A percentile compares a stretch with the other conserved stretches of the same genome.
Conservation (phyloP, 2,113 vertebrate genomes). For the Reinhardtius hippoglossoides region DNA sequence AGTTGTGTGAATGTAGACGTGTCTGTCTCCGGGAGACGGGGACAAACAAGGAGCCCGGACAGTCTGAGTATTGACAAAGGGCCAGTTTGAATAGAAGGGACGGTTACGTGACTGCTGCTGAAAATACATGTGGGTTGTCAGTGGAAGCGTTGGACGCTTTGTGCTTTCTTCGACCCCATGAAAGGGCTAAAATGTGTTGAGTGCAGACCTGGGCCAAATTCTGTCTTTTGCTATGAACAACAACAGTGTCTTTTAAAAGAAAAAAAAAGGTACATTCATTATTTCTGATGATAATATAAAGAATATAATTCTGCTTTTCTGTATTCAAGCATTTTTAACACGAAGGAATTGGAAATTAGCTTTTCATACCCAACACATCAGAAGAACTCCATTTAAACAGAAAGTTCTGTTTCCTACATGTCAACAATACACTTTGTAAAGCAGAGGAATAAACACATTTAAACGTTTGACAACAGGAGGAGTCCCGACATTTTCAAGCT, state of each 20-base stretch:
- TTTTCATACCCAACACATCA: too few species aligned
- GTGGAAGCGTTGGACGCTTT: not conserved
- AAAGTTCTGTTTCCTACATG: not conserved
- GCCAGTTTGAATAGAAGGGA: conserved; percentile 27
- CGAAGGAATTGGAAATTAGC: not conserved
- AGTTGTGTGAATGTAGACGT: conserved; percentile 59
- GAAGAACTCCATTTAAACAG: not conserved
- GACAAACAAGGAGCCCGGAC: conserved; percentile 5
- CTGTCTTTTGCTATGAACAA: too few species aligned
- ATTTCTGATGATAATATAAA: too few species aligned
- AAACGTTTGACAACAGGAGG: too few species aligned
- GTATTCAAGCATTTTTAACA: not conserved
- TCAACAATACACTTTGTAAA: too few species aligned
- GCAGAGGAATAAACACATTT: too few species aligned
- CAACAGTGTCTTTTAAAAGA: too few species aligned
- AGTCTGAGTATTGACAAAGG: conserved; percentile 12
- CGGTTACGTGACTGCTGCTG: conserved; percentile 50
- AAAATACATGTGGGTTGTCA: conserved; percentile 43
- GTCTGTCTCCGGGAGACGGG: conserved; percentile 38
- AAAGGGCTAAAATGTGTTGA: conserved; percentile 71
- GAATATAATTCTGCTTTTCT: not conserved
- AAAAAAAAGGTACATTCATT: too few species aligned
- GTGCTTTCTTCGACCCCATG: conserved; percentile 41
- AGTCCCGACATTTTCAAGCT: too few species aligned
- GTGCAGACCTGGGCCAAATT: conserved; percentile 67